Conservation (phyloP, 2,113 vertebrate genomes). For the Oncorhynchus clarkii region DNA sequence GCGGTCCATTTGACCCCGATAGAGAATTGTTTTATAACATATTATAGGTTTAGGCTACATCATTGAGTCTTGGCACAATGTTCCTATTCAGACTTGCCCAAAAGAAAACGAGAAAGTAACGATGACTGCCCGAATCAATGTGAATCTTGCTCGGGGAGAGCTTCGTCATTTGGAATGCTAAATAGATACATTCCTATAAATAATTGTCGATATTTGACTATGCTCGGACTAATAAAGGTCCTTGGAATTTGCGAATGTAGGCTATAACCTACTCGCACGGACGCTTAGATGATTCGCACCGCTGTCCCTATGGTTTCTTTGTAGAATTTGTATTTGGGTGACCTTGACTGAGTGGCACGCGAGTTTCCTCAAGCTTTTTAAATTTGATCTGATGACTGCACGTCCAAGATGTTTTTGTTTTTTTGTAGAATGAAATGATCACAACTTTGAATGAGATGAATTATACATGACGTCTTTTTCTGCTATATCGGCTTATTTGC, state of each 20-base stretch:
- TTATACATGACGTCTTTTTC: background rate
- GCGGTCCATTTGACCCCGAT: background rate
- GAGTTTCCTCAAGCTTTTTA: conserved; percentile 27
- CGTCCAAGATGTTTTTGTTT: background rate
- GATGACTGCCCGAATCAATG: background rate
- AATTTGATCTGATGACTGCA: conserved; percentile 14
- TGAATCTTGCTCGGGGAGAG: background rate
- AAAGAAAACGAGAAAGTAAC: background rate
- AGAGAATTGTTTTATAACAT: background rate
- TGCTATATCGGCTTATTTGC: background rate
- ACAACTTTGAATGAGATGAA: background rate
- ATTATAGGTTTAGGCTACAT: background rate
- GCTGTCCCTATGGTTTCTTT: background rate
- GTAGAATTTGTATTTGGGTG: conserved; percentile 36
- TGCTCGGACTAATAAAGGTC: too few species aligned
- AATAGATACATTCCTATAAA: background rate
- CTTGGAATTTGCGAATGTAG: background rate
- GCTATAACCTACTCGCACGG: background rate
- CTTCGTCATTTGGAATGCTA: background rate
- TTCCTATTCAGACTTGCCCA: background rate
- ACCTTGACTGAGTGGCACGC: conserved; percentile 56
- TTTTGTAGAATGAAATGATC: background rate
- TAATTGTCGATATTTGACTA: too few species aligned
- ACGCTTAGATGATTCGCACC: background rate
- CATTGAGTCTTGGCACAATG: background rate